A percentile compares a stretch with the other conserved stretches of the same genome.
These are phyloP conservation scores for Rhagoletis zephyria DNA, from an alignment of 1,140 invertebrate genomes.

Conservation along the genomic window DNA sequence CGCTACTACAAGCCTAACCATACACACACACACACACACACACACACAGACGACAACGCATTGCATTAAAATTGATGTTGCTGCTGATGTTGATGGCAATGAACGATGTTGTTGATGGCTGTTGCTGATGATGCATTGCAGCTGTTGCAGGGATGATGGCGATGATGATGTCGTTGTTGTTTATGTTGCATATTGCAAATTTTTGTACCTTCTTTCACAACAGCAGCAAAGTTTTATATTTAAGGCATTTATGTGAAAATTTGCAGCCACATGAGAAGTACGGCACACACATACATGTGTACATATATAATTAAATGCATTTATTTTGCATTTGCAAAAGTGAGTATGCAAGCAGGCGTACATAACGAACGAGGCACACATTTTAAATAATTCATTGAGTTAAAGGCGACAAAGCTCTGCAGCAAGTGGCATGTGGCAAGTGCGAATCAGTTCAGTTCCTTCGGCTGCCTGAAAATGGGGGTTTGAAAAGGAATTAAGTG, in stretches of 20 bases:
- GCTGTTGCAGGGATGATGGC: too few species aligned
- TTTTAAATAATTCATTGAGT: constrained; percentile 8
- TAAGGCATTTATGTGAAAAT: background rate
- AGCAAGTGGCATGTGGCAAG: background rate
- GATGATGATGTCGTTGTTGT: background rate
- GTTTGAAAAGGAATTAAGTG: background rate
- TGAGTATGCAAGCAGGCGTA: background rate
- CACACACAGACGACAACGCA: too few species aligned
- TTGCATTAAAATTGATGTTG: too few species aligned
- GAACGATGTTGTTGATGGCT: too few species aligned
- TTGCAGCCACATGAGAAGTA: background rate
- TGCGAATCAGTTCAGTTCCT: background rate
- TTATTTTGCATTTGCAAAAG: background rate
- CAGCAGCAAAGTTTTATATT: background rate
- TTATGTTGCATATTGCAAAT: background rate
- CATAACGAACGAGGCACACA: background rate
- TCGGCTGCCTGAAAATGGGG: background rate
- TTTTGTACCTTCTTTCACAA: background rate
- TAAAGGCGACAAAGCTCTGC: background rate
- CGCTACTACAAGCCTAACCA: too few species aligned
- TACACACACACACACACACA: too few species aligned
- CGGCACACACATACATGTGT: background rate
- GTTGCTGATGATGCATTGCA: too few species aligned
- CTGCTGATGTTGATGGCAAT: too few species aligned
- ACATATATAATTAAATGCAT: background rate